These are phyloP conservation scores for Pseudobourletiella spinata DNA, from an alignment of 1,140 invertebrate genomes.

Conservation along the genomic window DNA sequence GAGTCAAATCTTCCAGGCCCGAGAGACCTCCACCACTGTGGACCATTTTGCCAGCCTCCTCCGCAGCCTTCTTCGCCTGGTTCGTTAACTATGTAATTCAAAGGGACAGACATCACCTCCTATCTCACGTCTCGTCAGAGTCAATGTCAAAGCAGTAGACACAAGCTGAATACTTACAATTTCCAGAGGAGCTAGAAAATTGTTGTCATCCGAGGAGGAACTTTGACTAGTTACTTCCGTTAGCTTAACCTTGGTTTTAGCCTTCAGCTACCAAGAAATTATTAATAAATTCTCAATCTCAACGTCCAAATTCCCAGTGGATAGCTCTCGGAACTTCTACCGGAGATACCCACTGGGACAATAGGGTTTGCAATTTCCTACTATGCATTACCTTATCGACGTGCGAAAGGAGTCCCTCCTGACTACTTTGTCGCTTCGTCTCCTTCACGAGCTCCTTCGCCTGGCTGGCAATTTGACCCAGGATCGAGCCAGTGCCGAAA, in stretches of 20 bases:
- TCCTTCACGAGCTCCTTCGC: constrained; percentile 76
- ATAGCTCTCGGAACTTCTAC: too few species aligned
- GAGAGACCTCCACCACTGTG: constrained; percentile 65
- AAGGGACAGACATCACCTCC: too few species aligned
- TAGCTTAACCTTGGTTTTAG: constrained; percentile 38
- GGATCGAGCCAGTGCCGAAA: constrained; percentile 48
- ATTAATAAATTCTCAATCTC: constrained; percentile 8
- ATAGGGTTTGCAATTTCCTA: too few species aligned
- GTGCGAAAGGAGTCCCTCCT: constrained; percentile 77
- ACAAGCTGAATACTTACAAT: constrained; percentile 18
- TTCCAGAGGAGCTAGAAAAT: constrained; percentile 37
- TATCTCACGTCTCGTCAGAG: too few species aligned
- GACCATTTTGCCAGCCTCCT: constrained; percentile 69
- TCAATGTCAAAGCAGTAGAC: too few species aligned
- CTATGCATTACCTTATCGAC: constrained; percentile 66
- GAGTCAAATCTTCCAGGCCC: constrained; percentile 73
- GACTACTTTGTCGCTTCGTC: constrained; percentile 75
- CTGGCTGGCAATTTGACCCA: constrained; percentile 75
- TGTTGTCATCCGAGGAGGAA: constrained; percentile 35
- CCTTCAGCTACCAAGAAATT: constrained; percentile 34
- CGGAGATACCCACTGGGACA: too few species aligned
- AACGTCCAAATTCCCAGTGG: too few species aligned
- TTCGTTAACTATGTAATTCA: constrained; percentile 61
- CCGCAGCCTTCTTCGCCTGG: constrained; percentile 79
- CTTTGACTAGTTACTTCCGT: constrained; percentile 37